phyloP scores from a whole-genome alignment of 2,113 vertebrate species.

The Pelecanoides urinatrix region DNA sequence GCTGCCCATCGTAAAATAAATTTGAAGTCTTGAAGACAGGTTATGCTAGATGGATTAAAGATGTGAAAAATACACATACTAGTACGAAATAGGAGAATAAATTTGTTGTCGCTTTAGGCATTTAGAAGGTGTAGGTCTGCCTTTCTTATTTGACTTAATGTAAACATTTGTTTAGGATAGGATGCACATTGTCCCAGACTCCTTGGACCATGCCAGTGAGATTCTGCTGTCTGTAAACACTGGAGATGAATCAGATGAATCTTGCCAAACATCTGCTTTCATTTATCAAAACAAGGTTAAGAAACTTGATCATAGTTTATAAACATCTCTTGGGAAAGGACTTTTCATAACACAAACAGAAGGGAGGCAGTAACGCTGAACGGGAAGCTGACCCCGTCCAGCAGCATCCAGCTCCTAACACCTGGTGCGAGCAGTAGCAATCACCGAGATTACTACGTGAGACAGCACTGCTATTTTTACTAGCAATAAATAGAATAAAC shows the following conservation, averaged over 20 bases:
- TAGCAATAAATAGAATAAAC: neutral
- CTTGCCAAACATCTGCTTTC: slow-evolving; percentile 29
- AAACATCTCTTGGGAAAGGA: neutral
- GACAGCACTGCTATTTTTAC: neutral
- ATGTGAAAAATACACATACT: neutral
- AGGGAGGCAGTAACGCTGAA: neutral
- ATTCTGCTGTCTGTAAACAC: neutral
- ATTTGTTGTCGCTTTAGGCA: neutral
- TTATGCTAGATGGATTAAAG: neutral
- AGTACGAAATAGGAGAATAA: neutral
- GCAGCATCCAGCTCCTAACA: neutral
- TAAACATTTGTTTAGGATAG: neutral
- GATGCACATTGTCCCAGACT: neutral
- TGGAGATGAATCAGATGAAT: neutral
- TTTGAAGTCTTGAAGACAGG: neutral
- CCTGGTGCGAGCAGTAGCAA: neutral
- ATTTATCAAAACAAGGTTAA: slow-evolving; percentile 40
- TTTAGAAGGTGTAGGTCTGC: neutral
- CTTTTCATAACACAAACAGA: neutral
- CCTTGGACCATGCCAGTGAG: neutral
- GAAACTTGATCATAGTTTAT: neutral
- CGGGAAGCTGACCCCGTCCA: neutral
- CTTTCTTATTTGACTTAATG: neutral
- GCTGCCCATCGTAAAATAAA: neutral
- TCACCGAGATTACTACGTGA: neutral